Evolutionary conservation across 2,113 vertebrate species (phyloP).

Genomic region (Chitala chitala): DNA sequence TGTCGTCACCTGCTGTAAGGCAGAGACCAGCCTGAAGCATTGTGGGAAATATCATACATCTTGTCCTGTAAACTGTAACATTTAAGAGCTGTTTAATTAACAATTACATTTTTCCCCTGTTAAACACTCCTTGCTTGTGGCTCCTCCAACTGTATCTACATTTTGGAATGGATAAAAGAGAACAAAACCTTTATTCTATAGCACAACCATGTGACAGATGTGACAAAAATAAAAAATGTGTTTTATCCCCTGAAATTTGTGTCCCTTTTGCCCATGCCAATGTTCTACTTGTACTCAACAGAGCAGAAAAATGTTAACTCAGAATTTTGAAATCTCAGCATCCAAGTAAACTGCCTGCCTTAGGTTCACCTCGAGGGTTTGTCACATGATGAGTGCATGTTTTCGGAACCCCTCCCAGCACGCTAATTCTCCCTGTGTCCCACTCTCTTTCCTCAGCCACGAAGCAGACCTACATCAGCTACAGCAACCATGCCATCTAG

Average conservation of each 20-base stretch:
- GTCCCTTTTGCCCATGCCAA: slow-evolving; percentile 4
- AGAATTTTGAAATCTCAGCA: background rate
- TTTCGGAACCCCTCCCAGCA: slow-evolving; percentile 1
- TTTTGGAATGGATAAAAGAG: background rate
- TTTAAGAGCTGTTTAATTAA: background rate
- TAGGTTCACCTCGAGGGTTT: background rate
- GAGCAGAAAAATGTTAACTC: background rate
- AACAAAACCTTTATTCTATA: background rate
- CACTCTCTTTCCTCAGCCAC: slow-evolving; percentile 65
- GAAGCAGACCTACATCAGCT: slow-evolving; percentile 98
- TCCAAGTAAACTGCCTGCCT: background rate
- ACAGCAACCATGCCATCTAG: slow-evolving; percentile 97
- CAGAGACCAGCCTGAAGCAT: background rate
- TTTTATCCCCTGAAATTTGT: background rate
- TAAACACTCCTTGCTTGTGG: background rate
- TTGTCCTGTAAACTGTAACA: background rate
- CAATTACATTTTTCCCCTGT: background rate
- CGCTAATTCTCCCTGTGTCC: slow-evolving; percentile 42
- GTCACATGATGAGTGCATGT: background rate
- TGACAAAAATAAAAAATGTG: background rate
- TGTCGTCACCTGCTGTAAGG: background rate
- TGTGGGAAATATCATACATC: background rate
- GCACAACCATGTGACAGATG: background rate
- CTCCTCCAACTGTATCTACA: background rate
- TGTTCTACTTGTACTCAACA: slow-evolving; percentile 4